Evolutionary conservation across 2,113 vertebrate species (phyloP).

Genomic region (Takifugu flavidus): DNA sequence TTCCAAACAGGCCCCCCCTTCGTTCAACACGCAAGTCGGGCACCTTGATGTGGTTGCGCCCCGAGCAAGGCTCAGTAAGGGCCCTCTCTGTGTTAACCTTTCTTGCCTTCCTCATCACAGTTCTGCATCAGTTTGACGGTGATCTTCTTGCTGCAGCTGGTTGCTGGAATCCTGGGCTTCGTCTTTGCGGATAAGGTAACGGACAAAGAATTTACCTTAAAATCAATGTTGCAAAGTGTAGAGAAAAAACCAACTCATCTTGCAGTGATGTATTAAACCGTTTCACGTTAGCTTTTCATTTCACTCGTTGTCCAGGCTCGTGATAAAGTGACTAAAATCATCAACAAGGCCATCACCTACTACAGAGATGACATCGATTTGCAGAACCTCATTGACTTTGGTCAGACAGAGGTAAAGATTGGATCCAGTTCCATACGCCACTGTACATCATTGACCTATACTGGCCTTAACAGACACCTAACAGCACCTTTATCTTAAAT

Average conservation of each 20-base stretch:
- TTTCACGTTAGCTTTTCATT: background rate
- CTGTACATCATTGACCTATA: background rate
- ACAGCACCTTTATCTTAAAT: background rate
- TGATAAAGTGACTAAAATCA: conserved; percentile 80
- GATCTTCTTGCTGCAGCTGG: conserved; percentile 88
- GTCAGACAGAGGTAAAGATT: conserved; percentile 82
- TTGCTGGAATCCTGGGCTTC: conserved; percentile 84
- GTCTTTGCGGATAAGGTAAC: conserved; percentile 89
- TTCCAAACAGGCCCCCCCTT: too few species aligned
- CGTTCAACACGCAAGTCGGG: background rate
- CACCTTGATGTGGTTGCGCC: background rate
- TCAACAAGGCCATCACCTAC: conserved; percentile 82
- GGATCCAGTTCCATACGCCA: background rate
- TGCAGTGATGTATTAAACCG: background rate
- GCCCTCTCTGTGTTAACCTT: background rate
- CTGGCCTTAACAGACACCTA: background rate
- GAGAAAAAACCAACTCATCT: background rate
- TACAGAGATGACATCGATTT: conserved; percentile 89
- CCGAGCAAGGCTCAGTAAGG: background rate
- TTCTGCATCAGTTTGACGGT: conserved; percentile 85
- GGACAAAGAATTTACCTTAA: background rate
- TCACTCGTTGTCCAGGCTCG: conserved; percentile 72
- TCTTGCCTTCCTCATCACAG: conserved; percentile 59
- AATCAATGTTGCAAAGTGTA: too few species aligned
- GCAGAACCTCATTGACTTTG: conserved; percentile 91